Evolutionary conservation across 2,113 vertebrate species (phyloP).

Genomic region (Grantiella picta): DNA sequence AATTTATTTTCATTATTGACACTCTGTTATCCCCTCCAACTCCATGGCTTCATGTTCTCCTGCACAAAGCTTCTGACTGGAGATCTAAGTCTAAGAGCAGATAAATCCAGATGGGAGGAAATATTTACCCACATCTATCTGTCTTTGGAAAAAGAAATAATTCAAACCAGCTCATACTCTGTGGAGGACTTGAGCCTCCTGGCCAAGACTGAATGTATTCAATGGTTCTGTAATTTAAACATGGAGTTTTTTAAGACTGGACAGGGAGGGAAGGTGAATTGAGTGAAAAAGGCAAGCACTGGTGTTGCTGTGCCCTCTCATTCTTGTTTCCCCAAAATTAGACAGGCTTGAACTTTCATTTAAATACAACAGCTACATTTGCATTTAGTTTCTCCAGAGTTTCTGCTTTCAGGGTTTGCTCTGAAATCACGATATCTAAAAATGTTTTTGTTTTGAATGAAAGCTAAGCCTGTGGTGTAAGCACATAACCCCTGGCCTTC

Average conservation of each 20-base stretch:
- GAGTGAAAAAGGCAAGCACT: neutral
- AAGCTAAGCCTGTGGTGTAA: neutral
- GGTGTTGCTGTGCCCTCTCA: neutral
- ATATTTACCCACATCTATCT: neutral
- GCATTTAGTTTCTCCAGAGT: neutral
- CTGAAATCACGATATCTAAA: neutral
- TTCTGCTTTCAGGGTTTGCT: neutral
- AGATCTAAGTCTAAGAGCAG: neutral
- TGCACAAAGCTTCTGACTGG: neutral
- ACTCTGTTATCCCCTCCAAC: neutral
- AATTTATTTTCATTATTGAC: too few species aligned
- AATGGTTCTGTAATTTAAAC: neutral
- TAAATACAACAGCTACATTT: neutral
- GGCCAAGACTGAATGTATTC: neutral
- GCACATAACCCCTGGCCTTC: neutral
- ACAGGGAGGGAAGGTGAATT: neutral
- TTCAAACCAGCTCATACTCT: neutral
- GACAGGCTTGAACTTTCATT: neutral
- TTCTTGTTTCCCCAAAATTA: neutral
- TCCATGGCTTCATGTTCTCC: neutral
- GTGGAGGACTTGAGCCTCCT: neutral
- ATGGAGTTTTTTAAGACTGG: neutral
- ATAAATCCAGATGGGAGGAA: neutral
- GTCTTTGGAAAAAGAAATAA: neutral
- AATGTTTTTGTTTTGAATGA: slow-evolving; percentile 1